phyloP scores from a whole-genome alignment of 2,888 invertebrate species.

The Bombylius discolor region DNA sequence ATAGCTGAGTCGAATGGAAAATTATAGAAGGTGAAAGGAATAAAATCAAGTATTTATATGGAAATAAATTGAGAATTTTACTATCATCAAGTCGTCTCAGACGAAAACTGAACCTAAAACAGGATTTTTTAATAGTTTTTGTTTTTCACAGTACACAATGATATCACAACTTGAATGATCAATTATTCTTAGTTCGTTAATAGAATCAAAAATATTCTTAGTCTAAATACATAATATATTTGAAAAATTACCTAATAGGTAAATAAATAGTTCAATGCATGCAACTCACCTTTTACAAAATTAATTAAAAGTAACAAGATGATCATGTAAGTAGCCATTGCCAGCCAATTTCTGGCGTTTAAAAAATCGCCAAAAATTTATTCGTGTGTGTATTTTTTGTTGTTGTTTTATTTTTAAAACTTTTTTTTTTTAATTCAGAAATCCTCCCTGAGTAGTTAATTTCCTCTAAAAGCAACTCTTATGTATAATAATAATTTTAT shows the following conservation, averaged over 20 bases:
- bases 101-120: neutral
- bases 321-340: slow-evolving; percentile 15
- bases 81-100: no score
- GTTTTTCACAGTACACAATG: neutral
- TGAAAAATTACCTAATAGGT: no score
- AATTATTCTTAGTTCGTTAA: no score
- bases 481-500: neutral
- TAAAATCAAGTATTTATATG: no score
- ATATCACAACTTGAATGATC: no score
- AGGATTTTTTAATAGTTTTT: neutral
- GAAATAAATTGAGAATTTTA: no score
- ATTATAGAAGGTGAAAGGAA: no score
- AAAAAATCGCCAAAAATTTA: slow-evolving; percentile 4
- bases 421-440: neutral
- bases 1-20: no score
- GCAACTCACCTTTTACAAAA: slow-evolving; percentile 15
- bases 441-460: no score
- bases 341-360: slow-evolving; percentile 12
- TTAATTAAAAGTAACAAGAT: slow-evolving; percentile 14
- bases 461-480: neutral
- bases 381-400: no score
- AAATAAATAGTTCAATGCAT: neutral
- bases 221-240: no score
- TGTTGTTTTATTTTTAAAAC: no score
- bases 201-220: neutral